A percentile compares a stretch with the other conserved stretches of the same genome.
Conservation (phyloP, 2,797 vertebrate genomes). For the Knipowitschia caucasica region DNA sequence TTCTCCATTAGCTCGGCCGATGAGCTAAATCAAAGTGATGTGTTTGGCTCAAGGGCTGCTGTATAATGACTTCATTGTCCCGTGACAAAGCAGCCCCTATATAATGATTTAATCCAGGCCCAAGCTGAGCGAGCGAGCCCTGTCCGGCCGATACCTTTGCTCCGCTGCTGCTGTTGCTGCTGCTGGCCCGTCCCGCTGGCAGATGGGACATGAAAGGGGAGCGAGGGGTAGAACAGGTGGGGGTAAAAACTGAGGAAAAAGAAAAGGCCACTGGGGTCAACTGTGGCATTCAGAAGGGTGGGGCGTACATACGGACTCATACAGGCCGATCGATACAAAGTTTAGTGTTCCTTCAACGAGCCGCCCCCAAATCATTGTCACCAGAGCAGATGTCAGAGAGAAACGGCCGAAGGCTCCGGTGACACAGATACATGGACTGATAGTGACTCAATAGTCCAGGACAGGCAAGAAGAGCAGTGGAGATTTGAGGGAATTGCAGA, state of each 20-base stretch:
- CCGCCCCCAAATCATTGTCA: constrained; percentile 20
- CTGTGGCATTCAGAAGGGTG: constrained; percentile 48
- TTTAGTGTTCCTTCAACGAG: constrained; percentile 31
- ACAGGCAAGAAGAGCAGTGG: not conserved
- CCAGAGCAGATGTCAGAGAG: constrained; percentile 57
- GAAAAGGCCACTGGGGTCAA: constrained; percentile 64
- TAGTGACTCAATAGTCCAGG: not conserved
- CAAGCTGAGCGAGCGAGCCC: constrained; percentile 8
- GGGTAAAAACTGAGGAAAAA: constrained; percentile 66
- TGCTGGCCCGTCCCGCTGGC: constrained; percentile 54
- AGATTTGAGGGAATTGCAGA: not conserved
- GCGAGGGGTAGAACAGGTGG: constrained; percentile 68
- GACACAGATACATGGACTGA: not conserved
- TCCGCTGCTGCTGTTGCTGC: constrained; percentile 17
- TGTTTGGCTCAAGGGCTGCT: constrained; percentile 37
- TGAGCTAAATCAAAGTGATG: constrained; percentile 32
- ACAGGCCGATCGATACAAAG: constrained; percentile 63
- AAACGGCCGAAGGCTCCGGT: constrained; percentile 1
- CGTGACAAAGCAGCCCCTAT: constrained; percentile 19
- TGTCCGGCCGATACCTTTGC: constrained; percentile 36
- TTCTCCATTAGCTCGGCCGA: constrained; percentile 4
- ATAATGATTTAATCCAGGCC: constrained; percentile 51
- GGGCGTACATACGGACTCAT: constrained; percentile 53
- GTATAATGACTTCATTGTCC: constrained; percentile 45
- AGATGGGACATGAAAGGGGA: constrained; percentile 79